Conservation (phyloP, 2,888 invertebrate species). For the Sericinus montela region DNA sequence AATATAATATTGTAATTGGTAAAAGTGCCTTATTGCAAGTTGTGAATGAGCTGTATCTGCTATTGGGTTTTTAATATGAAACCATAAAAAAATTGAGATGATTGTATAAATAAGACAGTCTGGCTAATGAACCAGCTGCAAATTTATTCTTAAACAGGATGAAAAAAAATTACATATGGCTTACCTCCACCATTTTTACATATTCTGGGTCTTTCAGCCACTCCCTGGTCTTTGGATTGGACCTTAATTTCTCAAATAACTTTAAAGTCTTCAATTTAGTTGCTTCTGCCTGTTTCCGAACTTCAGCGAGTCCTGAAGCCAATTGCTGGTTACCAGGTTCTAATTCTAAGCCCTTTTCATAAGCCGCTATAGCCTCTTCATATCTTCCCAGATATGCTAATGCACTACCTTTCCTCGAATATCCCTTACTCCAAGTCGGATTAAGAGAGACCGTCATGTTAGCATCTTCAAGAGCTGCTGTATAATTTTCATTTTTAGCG, state of each 20-base stretch:
- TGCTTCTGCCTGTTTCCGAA: conserved; percentile 55
- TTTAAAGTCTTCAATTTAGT: conserved; percentile 38
- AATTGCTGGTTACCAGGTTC: conserved; percentile 87
- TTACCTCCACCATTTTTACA: conserved; percentile 78
- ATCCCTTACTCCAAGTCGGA: conserved; percentile 92
- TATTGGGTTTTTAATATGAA: too few species aligned
- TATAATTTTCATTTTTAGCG: conserved; percentile 87
- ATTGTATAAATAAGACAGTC: too few species aligned
- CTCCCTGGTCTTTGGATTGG: conserved; percentile 84
- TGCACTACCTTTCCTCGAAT: conserved; percentile 93
- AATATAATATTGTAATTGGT: too few species aligned
- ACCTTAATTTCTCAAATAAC: conserved; percentile 80
- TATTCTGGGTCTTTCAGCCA: conserved; percentile 88
- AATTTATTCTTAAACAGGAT: too few species aligned
- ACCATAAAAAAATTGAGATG: too few species aligned
- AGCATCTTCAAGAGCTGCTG: conserved; percentile 89
- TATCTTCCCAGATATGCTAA: conserved; percentile 86
- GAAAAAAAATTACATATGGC: conserved; percentile 15
- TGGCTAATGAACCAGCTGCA: too few species aligned
- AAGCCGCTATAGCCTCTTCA: conserved; percentile 88
- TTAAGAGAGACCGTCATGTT: conserved; percentile 89
- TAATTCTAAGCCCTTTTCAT: conserved; percentile 82
- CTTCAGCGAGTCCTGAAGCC: conserved; percentile 83
- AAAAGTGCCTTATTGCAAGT: too few species aligned
- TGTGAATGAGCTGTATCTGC: too few species aligned